Conservation (phyloP, 2,797 vertebrate genomes). For the Chaetodon trifasciatus region DNA sequence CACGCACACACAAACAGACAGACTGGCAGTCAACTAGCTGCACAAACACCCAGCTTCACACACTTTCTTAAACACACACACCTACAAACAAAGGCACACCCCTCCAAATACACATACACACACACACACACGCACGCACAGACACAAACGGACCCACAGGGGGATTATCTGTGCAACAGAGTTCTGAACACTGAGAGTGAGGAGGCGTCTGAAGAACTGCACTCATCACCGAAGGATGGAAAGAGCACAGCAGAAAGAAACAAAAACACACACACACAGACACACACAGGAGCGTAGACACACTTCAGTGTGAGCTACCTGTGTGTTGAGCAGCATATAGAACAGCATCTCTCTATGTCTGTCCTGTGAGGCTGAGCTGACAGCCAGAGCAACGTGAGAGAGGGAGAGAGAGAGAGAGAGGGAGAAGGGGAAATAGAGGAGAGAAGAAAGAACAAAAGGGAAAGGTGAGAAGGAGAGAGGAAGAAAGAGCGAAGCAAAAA, state of each 20-base stretch:
- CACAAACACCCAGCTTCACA: slow-evolving; percentile 45
- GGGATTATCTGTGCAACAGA: slow-evolving; percentile 78
- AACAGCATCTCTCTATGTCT: slow-evolving; percentile 64
- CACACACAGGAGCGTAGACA: slow-evolving; percentile 24
- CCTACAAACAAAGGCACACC: slow-evolving; percentile 62
- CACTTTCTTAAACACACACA: slow-evolving; percentile 64
- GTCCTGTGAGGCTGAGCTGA: slow-evolving; percentile 75
- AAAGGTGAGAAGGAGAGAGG: slow-evolving; percentile 42
- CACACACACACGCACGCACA: slow-evolving; percentile 26
- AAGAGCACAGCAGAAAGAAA: slow-evolving; percentile 51
- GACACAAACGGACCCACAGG: slow-evolving; percentile 54
- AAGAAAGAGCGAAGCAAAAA: slow-evolving; percentile 20
- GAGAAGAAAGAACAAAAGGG: slow-evolving; percentile 48
- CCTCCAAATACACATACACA: slow-evolving; percentile 28
- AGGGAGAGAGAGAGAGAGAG: slow-evolving; percentile 24
- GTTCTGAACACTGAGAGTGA: slow-evolving; percentile 75
- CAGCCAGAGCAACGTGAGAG: slow-evolving; percentile 58
- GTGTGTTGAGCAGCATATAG: slow-evolving; percentile 77
- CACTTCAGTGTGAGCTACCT: slow-evolving; percentile 68
- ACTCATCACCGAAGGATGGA: slow-evolving; percentile 74
- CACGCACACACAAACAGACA: slow-evolving; percentile 45
- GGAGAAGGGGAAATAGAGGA: slow-evolving; percentile 34
- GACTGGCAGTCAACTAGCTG: slow-evolving; percentile 19
- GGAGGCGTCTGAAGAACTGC: slow-evolving; percentile 77
- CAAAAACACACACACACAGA: slow-evolving; percentile 9